These are phyloP conservation scores for Typhlomys cinereus DNA, from an alignment of 2,113 vertebrate species.

Conservation along the genomic window DNA sequence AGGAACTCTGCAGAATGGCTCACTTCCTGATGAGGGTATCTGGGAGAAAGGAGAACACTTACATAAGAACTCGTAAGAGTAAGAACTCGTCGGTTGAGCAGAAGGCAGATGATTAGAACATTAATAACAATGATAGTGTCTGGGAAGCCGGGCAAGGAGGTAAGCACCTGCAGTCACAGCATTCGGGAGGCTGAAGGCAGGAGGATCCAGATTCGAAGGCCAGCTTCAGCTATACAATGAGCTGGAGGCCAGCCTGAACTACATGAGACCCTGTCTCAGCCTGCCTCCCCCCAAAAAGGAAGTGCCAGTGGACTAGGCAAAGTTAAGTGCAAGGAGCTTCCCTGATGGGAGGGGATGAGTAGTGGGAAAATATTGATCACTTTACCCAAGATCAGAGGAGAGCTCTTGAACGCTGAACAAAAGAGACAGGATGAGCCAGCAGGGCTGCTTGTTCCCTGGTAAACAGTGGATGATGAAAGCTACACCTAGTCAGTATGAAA, in stretches of 20 bases:
- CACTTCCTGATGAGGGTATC: background rate
- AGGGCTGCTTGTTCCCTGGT: fast-evolving
- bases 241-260: background rate
- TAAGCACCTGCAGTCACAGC: background rate
- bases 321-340: background rate
- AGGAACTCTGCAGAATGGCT: background rate
- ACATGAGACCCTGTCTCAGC: background rate
- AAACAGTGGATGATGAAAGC: fast-evolving
- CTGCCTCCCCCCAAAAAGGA: background rate
- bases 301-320: background rate
- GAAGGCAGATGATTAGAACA: background rate
- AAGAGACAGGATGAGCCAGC: fast-evolving
- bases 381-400: fast-evolving
- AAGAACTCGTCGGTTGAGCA: background rate
- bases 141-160: background rate
- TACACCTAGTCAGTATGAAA: fast-evolving
- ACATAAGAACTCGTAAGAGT: too few species aligned
- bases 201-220: background rate
- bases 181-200: background rate
- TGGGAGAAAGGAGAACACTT: background rate
- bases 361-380: fast-evolving
- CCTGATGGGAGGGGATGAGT: background rate
- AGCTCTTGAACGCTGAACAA: background rate
- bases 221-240: background rate
- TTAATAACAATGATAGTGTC: fast-evolving